Evolutionary conservation across 2,113 vertebrate species (phyloP).

Genomic region (Cebidichthys violaceus): DNA sequence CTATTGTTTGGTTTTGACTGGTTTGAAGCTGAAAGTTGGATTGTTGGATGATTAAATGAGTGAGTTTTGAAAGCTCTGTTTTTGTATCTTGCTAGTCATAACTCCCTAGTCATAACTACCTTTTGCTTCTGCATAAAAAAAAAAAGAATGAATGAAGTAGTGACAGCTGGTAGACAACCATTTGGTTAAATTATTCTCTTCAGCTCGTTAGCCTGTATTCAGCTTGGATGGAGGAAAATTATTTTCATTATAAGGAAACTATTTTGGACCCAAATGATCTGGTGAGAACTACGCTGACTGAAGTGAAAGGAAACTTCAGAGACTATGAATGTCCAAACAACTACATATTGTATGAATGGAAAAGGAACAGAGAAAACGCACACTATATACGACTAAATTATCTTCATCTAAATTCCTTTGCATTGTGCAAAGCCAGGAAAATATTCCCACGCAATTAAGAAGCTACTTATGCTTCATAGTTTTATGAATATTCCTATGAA

Average conservation of each 20-base stretch:
- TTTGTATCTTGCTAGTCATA: conserved; percentile 6
- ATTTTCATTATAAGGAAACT: conserved; percentile 45
- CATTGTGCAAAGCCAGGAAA: conserved; percentile 20
- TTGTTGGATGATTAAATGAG: conserved; percentile 33
- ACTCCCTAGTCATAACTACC: conserved; percentile 22
- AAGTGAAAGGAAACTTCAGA: conserved; percentile 47
- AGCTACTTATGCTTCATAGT: background rate
- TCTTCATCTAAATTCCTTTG: conserved; percentile 9
- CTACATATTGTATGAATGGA: conserved; percentile 33
- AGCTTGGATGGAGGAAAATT: conserved; percentile 21
- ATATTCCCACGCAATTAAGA: conserved; percentile 25
- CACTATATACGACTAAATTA: conserved; percentile 8
- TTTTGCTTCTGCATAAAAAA: conserved; percentile 37
- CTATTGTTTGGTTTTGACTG: conserved; percentile 25
- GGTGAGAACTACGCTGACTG: conserved; percentile 19
- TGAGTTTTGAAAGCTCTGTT: conserved; percentile 36
- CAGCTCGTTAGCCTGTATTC: conserved; percentile 34
- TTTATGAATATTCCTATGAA: background rate
- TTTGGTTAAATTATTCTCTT: conserved; percentile 62
- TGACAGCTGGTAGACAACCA: conserved; percentile 63
- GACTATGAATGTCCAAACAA: conserved; percentile 41
- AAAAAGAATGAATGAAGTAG: conserved; percentile 49
- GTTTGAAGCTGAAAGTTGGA: conserved; percentile 30
- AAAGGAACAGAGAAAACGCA: conserved; percentile 30
- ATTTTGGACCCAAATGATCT: conserved; percentile 44